Conservation (phyloP, 2,888 invertebrate genomes). For the Agriopis aurantiaria region DNA sequence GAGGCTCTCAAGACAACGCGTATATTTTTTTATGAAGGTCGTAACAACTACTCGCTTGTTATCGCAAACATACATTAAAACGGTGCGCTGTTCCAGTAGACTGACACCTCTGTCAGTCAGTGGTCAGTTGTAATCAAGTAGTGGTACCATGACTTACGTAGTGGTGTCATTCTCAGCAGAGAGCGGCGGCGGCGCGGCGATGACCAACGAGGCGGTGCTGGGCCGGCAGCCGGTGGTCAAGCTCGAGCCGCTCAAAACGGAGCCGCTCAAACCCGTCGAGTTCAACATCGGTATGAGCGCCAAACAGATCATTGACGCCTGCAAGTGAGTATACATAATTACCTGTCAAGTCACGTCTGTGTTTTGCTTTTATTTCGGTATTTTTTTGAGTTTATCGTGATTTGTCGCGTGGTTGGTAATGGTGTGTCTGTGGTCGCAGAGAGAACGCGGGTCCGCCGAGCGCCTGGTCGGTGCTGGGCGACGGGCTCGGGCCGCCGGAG, state of each 20-base stretch:
- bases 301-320: slow-evolving; percentile 89
- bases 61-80: too few relatives aligned
- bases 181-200: slow-evolving; percentile 44
- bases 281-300: slow-evolving; percentile 93
- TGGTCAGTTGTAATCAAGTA: not conserved
- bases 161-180: slow-evolving; percentile 48
- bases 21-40: too few relatives aligned
- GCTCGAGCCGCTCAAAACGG: slow-evolving; percentile 87
- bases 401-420: not conserved
- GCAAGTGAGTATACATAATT: slow-evolving; percentile 86
- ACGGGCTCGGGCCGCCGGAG: slow-evolving; percentile 89
- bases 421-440: slow-evolving; percentile 48
- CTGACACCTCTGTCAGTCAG: not conserved
- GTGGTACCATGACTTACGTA: not conserved
- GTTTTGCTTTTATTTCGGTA: not conserved
- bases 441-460: slow-evolving; percentile 74
- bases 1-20: too few relatives aligned
- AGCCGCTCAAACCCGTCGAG: slow-evolving; percentile 88
- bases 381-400: not conserved
- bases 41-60: too few relatives aligned
- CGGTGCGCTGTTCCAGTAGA: too few relatives aligned
- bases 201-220: slow-evolving; percentile 70
- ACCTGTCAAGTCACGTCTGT: not conserved
- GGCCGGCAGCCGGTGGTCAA: slow-evolving; percentile 88
- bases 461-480: slow-evolving; percentile 80